Percentiles rank a stretch among this genome's conserved stretches.
Evolutionary conservation across 2,797 vertebrate genomes (phyloP).

Genomic region (Pachyuromys duprasi): DNA sequence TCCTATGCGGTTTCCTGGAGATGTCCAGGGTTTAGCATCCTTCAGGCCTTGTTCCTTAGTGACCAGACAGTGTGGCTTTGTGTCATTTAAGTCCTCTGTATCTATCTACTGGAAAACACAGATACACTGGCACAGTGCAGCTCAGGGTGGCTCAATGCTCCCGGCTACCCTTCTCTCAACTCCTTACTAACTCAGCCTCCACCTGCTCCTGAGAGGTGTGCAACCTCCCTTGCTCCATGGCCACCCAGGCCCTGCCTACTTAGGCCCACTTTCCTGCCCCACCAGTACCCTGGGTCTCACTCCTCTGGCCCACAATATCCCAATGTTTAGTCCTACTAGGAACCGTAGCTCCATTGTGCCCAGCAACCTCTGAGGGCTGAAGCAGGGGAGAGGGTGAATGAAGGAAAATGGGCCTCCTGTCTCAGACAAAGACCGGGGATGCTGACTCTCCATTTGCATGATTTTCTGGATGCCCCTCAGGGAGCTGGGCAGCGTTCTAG

Average conservation of each 20-base stretch:
- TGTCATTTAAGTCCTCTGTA: rapidly evolving
- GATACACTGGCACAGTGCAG: background rate
- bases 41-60: rapidly evolving
- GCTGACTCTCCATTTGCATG: rapidly evolving
- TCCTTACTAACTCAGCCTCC: background rate
- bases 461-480: background rate
- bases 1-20: background rate
- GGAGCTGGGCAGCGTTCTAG: background rate
- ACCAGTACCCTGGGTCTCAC: background rate
- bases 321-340: background rate
- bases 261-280: background rate
- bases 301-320: background rate
- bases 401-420: background rate
- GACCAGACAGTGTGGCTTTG: background rate
- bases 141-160: rapidly evolving
- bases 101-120: no score
- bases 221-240: no score
- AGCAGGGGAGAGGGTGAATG: no score
- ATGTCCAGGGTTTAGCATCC: rapidly evolving
- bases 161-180: background rate
- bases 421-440: background rate
- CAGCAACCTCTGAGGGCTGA: background rate
- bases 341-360: rapidly evolving
- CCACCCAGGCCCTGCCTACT: background rate
- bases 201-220: background rate